A percentile compares a stretch with the other conserved stretches of the same genome.
phyloP scores from a whole-genome alignment of 2,888 invertebrate species.

The Diloba caeruleocephala region DNA sequence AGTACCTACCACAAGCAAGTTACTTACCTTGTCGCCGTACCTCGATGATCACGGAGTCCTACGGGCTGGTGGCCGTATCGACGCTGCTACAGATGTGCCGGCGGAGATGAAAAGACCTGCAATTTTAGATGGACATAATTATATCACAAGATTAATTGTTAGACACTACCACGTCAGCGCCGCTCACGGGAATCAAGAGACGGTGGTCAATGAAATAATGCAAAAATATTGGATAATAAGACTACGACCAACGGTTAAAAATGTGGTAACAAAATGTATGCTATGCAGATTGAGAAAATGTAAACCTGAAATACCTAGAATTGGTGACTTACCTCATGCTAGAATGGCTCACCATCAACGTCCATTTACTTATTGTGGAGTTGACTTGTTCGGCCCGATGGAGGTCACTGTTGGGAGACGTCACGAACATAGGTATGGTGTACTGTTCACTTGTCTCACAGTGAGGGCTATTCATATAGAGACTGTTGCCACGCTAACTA shows the following conservation, averaged over 20 bases:
- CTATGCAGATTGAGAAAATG: neutral
- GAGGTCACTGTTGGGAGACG: neutral
- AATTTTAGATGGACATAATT: neutral
- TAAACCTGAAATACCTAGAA: neutral
- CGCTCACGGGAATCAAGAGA: neutral
- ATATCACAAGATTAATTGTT: neutral
- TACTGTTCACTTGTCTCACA: neutral
- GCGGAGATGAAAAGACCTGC: neutral
- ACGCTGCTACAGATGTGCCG: neutral
- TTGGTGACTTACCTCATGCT: neutral
- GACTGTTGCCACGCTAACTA: neutral
- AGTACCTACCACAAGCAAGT: neutral
- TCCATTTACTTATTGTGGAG: neutral
- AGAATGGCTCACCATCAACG: neutral
- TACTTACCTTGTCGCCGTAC: neutral
- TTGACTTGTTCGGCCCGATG: neutral
- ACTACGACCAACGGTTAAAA: neutral
- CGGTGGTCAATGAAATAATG: neutral
- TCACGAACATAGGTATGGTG: neutral
- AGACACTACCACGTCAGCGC: neutral
- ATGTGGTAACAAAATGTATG: neutral
- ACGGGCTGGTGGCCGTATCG: no score
- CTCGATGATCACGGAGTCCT: no score
- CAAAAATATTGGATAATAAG: neutral
- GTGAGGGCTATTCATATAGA: neutral